These are phyloP conservation scores for Dipodomys ordii DNA, from an alignment of 2,113 vertebrate species.

Conservation along the genomic window DNA sequence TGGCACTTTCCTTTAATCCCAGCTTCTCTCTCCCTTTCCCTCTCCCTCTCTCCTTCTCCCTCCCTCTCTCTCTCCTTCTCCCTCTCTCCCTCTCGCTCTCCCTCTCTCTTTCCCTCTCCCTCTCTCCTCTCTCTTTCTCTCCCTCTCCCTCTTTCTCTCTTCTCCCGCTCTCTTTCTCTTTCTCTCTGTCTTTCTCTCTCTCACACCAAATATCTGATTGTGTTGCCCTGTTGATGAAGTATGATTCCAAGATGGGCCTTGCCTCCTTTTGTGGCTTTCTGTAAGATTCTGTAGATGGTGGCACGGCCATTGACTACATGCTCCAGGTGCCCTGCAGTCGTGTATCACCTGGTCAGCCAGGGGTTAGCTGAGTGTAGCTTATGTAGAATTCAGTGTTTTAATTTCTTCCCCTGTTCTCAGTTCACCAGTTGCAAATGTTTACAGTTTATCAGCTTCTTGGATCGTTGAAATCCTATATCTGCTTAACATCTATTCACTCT, in stretches of 20 bases:
- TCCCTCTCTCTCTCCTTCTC: too few species aligned
- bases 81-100: not conserved
- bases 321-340: too few species aligned
- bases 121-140: not conserved
- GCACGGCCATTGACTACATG: not conserved
- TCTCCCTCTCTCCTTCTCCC: too few species aligned
- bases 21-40: not conserved
- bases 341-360: not conserved
- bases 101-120: not conserved
- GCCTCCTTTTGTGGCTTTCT: not conserved
- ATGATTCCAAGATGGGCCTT: not conserved
- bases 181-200: not conserved
- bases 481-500: not conserved
- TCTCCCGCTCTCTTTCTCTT: too few species aligned
- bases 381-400: not conserved
- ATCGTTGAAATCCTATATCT: not conserved
- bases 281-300: too few species aligned
- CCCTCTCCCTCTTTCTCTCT: too few species aligned
- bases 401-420: not conserved
- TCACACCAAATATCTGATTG: not conserved
- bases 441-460: not conserved
- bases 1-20: not conserved
- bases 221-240: not conserved
- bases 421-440: not conserved
- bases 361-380: not conserved